Conservation (phyloP, 2,113 vertebrate genomes). For the Leptocoma aspasia region DNA sequence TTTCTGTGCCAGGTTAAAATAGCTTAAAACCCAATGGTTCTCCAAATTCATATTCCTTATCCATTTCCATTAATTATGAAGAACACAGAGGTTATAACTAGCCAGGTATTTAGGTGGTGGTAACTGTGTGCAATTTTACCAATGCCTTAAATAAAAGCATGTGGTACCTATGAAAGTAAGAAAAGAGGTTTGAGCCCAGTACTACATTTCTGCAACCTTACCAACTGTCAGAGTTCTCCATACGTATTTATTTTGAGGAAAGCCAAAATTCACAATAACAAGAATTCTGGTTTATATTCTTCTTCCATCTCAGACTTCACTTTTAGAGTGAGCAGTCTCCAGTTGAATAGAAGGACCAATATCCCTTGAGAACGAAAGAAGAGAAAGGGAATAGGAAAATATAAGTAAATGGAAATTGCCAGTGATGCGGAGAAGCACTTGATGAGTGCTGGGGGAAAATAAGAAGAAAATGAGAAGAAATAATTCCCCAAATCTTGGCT, state of each 20-base stretch:
- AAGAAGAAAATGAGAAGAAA: neutral
- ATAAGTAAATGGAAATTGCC: neutral
- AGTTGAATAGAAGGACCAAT: rapidly evolving
- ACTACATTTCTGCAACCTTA: neutral
- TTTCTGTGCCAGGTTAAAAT: neutral
- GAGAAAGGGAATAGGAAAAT: neutral
- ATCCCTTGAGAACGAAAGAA: neutral
- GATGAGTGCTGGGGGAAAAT: neutral
- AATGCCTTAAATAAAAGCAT: neutral
- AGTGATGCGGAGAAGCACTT: neutral
- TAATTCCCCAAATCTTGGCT: neutral
- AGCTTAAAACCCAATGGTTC: neutral
- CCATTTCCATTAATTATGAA: neutral
- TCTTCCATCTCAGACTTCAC: neutral
- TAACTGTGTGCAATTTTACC: neutral
- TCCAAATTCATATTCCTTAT: neutral
- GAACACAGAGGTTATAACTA: neutral
- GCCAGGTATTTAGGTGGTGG: neutral
- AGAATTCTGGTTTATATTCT: neutral
- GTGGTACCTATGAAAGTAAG: neutral
- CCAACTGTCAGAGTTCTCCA: neutral
- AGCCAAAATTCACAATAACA: neutral
- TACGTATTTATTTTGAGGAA: neutral
- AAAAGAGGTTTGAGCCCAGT: neutral
- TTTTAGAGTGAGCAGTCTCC: neutral